These are phyloP conservation scores for Plecturocebus donacophilus DNA, from an alignment of 2,113 vertebrate species.

Conservation along the genomic window DNA sequence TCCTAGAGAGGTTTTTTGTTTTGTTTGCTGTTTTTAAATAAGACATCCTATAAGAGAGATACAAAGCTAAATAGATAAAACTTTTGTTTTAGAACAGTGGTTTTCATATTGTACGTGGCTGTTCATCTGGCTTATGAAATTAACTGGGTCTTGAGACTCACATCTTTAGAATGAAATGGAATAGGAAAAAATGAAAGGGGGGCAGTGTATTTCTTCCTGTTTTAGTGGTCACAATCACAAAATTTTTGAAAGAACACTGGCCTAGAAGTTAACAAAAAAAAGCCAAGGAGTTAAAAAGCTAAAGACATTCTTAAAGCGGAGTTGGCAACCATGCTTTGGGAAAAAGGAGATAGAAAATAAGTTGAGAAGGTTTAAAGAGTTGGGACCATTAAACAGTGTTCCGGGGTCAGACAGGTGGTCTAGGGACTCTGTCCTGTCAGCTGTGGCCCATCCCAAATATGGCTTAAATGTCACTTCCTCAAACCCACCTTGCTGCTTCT, in stretches of 20 bases:
- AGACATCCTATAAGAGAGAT: background rate
- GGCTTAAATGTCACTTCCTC: background rate
- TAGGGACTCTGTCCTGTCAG: background rate
- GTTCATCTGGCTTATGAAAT: background rate
- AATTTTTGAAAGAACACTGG: background rate
- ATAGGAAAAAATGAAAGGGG: background rate
- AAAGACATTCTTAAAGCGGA: background rate
- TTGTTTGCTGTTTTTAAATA: background rate
- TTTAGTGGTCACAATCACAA: background rate
- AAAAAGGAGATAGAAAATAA: background rate
- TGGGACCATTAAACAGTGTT: background rate
- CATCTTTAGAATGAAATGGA: background rate
- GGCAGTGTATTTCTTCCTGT: background rate
- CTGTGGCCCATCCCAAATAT: background rate
- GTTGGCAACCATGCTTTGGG: background rate
- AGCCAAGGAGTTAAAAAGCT: background rate
- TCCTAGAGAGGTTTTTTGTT: background rate
- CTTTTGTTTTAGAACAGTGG: background rate
- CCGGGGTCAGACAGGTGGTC: background rate
- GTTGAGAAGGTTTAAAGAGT: background rate
- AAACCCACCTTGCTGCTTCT: background rate
- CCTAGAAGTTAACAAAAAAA: background rate
- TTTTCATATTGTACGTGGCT: background rate
- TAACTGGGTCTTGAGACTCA: background rate
- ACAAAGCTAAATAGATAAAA: background rate